phyloP scores from a whole-genome alignment of 2,888 invertebrate species.

The Melolontha melolontha region DNA sequence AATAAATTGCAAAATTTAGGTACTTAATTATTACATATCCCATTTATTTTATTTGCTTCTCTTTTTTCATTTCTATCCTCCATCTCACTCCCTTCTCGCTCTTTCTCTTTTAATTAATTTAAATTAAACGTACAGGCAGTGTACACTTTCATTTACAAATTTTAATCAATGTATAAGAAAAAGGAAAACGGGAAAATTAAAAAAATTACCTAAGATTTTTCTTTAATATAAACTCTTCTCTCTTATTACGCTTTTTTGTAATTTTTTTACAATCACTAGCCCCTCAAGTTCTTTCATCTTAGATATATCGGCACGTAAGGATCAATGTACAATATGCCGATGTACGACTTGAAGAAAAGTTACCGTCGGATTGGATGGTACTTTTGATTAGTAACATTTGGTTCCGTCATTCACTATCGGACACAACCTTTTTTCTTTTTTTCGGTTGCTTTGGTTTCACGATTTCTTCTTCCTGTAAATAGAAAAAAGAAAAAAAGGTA shows the following conservation, averaged over 20 bases:
- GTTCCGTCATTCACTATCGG: constrained; percentile 90
- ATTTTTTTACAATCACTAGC: constrained; percentile 51
- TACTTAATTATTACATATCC: constrained; percentile 49
- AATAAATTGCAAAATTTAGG: constrained; percentile 47
- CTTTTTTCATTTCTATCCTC: constrained; percentile 2
- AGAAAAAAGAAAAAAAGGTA: constrained; percentile 39
- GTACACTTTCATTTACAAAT: constrained; percentile 47
- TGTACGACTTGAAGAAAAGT: constrained; percentile 5
- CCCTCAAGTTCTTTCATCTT: constrained; percentile 45
- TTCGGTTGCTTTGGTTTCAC: constrained; percentile 92
- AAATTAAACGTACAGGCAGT: constrained; percentile 54
- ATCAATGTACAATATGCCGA: constrained; percentile 15
- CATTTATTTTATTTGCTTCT: constrained; percentile 5
- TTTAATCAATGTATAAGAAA: constrained; percentile 12
- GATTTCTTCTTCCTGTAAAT: constrained; percentile 86
- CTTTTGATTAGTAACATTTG: constrained; percentile 48
- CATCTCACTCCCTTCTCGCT: not conserved
- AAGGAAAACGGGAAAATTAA: constrained; percentile 28
- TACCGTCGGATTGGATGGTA: constrained; percentile 36
- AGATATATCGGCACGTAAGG: constrained; percentile 6
- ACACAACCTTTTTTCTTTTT: constrained; percentile 90
- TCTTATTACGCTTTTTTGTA: not conserved
- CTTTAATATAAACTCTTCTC: constrained; percentile 22
- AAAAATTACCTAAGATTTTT: constrained; percentile 26
- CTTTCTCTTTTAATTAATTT: constrained; percentile 3